phyloP scores from a whole-genome alignment of 2,113 vertebrate species.

The Trogon melanurus region DNA sequence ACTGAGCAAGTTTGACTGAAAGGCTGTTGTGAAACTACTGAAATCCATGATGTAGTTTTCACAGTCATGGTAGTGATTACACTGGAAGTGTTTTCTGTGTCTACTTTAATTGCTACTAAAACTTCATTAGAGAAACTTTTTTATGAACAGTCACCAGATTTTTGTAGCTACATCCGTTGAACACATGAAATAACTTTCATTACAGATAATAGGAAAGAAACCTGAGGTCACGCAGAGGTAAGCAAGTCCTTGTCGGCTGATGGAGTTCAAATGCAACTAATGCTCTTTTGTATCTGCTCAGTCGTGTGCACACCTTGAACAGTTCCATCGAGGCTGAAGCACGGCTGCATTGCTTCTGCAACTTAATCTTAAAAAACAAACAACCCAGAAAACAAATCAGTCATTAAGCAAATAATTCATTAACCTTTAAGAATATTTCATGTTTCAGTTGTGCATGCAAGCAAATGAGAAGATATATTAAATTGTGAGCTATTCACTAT shows the following conservation, averaged over 20 bases:
- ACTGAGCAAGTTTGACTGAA: background rate
- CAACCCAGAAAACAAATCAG: background rate
- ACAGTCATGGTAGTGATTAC: background rate
- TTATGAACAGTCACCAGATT: background rate
- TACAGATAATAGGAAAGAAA: slow-evolving; percentile 80
- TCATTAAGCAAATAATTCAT: background rate
- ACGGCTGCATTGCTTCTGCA: background rate
- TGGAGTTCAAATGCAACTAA: background rate
- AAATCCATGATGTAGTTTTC: background rate
- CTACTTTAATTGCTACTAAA: background rate
- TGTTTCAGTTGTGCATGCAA: background rate
- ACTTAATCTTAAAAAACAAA: background rate
- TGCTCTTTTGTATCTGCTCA: background rate
- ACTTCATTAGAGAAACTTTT: background rate
- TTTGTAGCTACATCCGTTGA: background rate
- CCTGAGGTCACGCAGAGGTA: slow-evolving; percentile 83
- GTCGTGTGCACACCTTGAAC: background rate
- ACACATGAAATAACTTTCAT: slow-evolving; percentile 81
- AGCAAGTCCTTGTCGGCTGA: background rate
- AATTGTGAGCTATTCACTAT: background rate
- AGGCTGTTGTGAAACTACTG: background rate
- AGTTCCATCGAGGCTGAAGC: background rate
- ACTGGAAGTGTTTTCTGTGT: background rate
- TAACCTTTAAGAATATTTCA: background rate
- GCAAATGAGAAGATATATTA: background rate